Evolutionary conservation across 2,797 vertebrate genomes (phyloP).

Genomic region (Ciconia nigra): DNA sequence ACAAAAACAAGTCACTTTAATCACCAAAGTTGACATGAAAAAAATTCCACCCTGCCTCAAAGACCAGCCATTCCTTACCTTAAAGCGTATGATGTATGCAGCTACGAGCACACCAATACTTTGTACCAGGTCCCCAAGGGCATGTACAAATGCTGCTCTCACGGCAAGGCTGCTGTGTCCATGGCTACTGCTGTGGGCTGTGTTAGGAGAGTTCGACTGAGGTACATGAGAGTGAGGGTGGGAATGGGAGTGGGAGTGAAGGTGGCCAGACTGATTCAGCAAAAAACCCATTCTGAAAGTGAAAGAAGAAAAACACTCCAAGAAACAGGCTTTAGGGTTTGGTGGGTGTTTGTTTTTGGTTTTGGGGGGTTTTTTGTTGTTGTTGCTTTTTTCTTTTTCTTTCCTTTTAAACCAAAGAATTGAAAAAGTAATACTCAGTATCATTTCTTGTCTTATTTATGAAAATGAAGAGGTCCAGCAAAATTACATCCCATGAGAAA

Average conservation of each 20-base stretch:
- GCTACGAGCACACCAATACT: constrained; percentile 95
- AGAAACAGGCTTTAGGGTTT: neutral
- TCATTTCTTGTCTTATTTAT: neutral
- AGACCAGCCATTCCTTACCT: constrained; percentile 74
- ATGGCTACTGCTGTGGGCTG: constrained; percentile 37
- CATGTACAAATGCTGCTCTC: constrained; percentile 94
- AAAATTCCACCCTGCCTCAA: neutral
- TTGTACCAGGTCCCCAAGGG: constrained; percentile 93
- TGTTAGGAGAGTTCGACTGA: constrained; percentile 30
- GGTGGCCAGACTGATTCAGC: constrained; percentile 91
- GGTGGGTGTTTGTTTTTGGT: neutral
- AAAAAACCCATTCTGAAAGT: constrained; percentile 93
- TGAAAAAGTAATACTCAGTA: neutral
- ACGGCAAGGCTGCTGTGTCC: constrained; percentile 87
- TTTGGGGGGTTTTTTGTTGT: too few species aligned
- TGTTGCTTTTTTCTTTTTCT: neutral
- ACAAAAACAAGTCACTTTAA: neutral
- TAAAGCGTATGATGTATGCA: constrained; percentile 94
- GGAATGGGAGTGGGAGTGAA: constrained; percentile 88
- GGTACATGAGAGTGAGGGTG: constrained; percentile 69
- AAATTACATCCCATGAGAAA: neutral
- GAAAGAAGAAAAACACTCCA: constrained; percentile 17
- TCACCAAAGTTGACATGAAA: neutral
- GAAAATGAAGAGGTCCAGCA: neutral
- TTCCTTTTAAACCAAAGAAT: neutral